Conservation (phyloP, 92 coral and sea anemone species). For the Porites evermanni region DNA sequence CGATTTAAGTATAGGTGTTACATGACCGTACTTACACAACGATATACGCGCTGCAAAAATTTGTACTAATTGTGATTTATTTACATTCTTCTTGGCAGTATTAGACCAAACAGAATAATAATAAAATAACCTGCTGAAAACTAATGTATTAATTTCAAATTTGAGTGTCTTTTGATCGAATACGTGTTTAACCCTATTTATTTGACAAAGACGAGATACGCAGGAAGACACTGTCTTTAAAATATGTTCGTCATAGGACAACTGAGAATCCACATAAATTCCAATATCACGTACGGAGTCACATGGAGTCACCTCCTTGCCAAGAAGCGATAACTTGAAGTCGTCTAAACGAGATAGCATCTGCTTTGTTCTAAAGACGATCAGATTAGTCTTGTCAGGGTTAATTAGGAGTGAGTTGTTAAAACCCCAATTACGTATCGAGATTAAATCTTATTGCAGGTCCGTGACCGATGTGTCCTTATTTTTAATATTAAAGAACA, state of each 20-base stretch:
- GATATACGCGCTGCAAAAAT: neutral
- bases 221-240: slow-evolving; percentile 37
- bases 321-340: slow-evolving; percentile 26
- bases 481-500: slow-evolving; percentile 26
- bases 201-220: slow-evolving; percentile 42
- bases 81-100: slow-evolving; percentile 25
- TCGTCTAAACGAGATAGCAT: neutral
- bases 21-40: no score
- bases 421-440: slow-evolving; percentile 10
- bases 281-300: no score
- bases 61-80: slow-evolving; percentile 1
- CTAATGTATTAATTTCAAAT: slow-evolving; percentile 19
- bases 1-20: no score
- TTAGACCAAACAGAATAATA: slow-evolving; percentile 15
- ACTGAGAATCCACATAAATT: no score
- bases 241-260: slow-evolving; percentile 7
- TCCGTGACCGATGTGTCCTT: slow-evolving; percentile 30
- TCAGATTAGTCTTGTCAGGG: slow-evolving; percentile 37
- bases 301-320: slow-evolving; percentile 8
- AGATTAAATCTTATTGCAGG: slow-evolving; percentile 32
- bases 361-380: slow-evolving; percentile 30
- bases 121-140: neutral
- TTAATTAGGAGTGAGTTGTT: slow-evolving; percentile 41
- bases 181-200: slow-evolving; percentile 26
- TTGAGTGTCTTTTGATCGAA: slow-evolving; percentile 25